Base-by-base conservation (phyloP, 2,888 invertebrate genomes). In the Amiota communis region DNA sequence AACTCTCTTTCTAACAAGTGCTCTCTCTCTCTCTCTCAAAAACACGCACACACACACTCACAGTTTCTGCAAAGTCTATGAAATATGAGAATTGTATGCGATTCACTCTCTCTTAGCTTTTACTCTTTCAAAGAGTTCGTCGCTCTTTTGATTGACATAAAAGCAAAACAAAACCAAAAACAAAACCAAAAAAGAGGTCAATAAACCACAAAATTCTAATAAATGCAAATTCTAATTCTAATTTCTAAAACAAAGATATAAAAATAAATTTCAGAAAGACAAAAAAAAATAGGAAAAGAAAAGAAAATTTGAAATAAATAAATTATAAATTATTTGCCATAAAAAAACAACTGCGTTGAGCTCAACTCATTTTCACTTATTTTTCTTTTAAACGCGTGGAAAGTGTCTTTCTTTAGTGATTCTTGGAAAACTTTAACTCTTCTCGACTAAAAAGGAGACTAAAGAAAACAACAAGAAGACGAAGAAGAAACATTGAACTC, bases 401-500 rank as follows among this genome's bases (percentile, higher is more conserved):
- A 83, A 81, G 80, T 81, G 81, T 73, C 74, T 73, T 36, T 36
- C 36, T 36, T 36, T 36, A 36, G 77, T 77, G 77, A 84, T 84
- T 83, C 83, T 83, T 78, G 83, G 84, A 81, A 84, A 76, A 77
- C 75, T 78, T 81, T 75, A 80, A 81, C 79, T 77, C 77, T 74
- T 73, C 74, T 72, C n/a, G 75, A 77, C 68, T 75, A 77, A 76
- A 74, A 74, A 75, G 74, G 53, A 47, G 63, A 74, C 79, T 72
- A 36, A 2, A 8, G 12, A 15, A 13, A 46, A 17, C 10, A 70
- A 20, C 46, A 51, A 46, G 56, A 57, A 67, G 65, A 20, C 78
- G 78, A 15, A 59, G 59, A 59, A 78, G 78, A 86, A 83, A 81
- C 86, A 80, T 86, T 85, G 86, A 85, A 85, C 85, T 85, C 85